These are phyloP conservation scores for Muscicapa striata DNA, from an alignment of 2,797 vertebrate genomes.

Conservation along the genomic window DNA sequence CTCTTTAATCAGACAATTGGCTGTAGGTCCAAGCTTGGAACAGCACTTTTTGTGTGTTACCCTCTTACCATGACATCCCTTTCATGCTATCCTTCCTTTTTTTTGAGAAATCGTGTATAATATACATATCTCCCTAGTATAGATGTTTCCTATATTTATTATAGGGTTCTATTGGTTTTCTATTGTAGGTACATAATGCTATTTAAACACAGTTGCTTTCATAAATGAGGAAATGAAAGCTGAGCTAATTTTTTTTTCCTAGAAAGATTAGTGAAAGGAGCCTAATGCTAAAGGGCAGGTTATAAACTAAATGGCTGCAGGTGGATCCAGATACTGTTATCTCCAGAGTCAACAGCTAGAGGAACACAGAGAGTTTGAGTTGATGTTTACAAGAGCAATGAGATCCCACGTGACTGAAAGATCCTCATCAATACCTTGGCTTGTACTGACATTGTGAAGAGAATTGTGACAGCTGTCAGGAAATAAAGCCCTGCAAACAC, in stretches of 20 bases:
- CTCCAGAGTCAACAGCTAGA: constrained; percentile 47
- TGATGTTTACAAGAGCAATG: background rate
- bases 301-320: constrained; percentile 14
- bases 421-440: background rate
- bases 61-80: background rate
- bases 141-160: background rate
- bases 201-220: background rate
- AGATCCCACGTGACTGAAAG: background rate
- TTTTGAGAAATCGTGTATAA: background rate
- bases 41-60: background rate
- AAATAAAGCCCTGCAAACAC: background rate
- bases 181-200: background rate
- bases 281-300: background rate
- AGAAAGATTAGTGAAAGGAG: background rate
- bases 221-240: background rate
- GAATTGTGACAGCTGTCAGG: background rate
- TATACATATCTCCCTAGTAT: background rate
- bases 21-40: background rate
- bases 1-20: background rate
- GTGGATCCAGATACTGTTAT: constrained; percentile 34
- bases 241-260: background rate
- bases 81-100: background rate
- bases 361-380: background rate
- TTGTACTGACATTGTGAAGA: background rate
- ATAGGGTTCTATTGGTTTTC: background rate